Conservation (phyloP, 1,140 invertebrate species). For the Lethrus apterus region DNA sequence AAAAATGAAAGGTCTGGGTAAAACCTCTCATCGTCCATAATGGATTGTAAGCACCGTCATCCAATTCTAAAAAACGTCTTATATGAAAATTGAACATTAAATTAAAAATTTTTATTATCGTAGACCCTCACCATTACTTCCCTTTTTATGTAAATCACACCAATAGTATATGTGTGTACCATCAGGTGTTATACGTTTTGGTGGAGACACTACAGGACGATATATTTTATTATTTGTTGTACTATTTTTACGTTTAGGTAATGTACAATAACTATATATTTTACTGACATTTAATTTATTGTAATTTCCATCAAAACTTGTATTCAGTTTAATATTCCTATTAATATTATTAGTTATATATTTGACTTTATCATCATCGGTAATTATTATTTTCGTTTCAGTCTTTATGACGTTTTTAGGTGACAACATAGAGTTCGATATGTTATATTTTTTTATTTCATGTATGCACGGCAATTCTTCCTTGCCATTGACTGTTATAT, state of each 20-base stretch:
- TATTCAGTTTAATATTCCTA: conserved; percentile 28
- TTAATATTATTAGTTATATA: conserved; percentile 16
- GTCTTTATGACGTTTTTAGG: conserved; percentile 16
- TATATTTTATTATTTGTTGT: conserved; percentile 16
- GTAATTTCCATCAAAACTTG: conserved; percentile 41
- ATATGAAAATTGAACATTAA: not conserved
- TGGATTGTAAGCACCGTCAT: conserved; percentile 86
- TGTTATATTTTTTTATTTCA: conserved; percentile 33
- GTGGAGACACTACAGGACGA: conserved; percentile 47
- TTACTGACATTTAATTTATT: conserved; percentile 35
- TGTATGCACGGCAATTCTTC: conserved; percentile 55
- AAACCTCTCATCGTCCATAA: conserved; percentile 91
- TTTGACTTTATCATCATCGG: conserved; percentile 6
- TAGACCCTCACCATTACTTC: conserved; percentile 8
- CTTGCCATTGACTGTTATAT: conserved; percentile 55
- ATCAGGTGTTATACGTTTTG: conserved; percentile 67
- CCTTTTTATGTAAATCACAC: conserved; percentile 61
- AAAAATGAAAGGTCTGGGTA: conserved; percentile 93
- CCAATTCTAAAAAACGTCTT: conserved; percentile 68
- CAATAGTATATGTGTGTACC: conserved; percentile 77
- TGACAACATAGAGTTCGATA: conserved; percentile 21
- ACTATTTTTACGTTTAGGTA: conserved; percentile 36
- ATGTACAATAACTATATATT: conserved; percentile 40
- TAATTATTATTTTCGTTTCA: conserved; percentile 17
- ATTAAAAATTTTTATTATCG: conserved; percentile 1